Base-by-base conservation (phyloP, 2,888 invertebrate genomes). In the Acanthosepion lycidas region DNA sequence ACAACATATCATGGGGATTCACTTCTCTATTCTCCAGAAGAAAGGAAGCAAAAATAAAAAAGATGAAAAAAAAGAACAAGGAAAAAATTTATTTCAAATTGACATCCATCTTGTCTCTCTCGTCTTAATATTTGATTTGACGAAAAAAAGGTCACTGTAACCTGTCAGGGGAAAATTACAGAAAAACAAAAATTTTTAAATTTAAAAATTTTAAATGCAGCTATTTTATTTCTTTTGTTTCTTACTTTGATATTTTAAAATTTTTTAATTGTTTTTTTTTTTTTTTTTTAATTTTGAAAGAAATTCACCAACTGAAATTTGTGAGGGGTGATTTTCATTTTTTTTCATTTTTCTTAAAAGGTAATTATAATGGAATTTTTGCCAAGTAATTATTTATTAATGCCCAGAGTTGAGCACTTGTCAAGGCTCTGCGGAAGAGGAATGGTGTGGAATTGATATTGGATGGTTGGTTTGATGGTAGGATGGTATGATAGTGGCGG, bases 291-390 rank as follows among this genome's bases (percentile, higher is more conserved):
- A 78, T 78, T 78, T 78, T 78, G 9, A 78, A 78, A 78, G 78
- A 78, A 78, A 78, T 78, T 78, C n/a, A 78, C 78, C 78, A n/a
- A 78, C n/a, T n/a, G 78, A 78, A 78, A n/a, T 78, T 78, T n/a
- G 78, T 4, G 78, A 12, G n/a, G 78, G 15, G n/a, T n/a, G 78
- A n/a, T 78, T 78, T n/a, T 78, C 33, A n/a, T 78, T 78, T 18
- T 33, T 78, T 78, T 78, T 33, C 15, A 18, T 18, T 78, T 78
- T 78, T 78, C 78, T 78, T 78, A 78, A 78, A 78, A 78, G 78
- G 78, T 78, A 78, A 78, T 78, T 78, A 78, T 78, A 78, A 78
- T 78, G 78, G 78, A 78, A 78, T 78, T 78, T 78, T 78, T 33
- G 78, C n/a, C 78, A 18, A 78, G 78, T n/a, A 78, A 78, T 78